A percentile compares a stretch with the other conserved stretches of the same genome.
Evolutionary conservation across 1,140 invertebrate species (phyloP).

Genomic region (Drosophila busckii): DNA sequence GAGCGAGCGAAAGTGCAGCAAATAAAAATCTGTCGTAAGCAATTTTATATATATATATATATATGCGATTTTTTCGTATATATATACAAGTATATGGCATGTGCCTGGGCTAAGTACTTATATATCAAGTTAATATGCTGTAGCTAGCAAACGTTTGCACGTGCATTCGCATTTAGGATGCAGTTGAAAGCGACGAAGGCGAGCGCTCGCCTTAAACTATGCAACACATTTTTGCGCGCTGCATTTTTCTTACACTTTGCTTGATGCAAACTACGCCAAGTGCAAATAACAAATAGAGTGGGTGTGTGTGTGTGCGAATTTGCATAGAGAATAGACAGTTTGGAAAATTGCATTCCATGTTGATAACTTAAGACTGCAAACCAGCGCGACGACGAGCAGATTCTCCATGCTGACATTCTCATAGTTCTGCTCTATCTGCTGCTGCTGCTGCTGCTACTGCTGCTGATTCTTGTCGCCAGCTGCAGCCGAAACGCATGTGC

Average conservation of each 20-base stretch:
- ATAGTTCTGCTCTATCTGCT: not conserved
- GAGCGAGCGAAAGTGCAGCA: slow-evolving; percentile 5
- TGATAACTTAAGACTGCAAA: slow-evolving; percentile 72
- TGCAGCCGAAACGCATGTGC: slow-evolving; percentile 68
- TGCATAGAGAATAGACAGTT: slow-evolving; percentile 75
- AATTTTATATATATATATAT: slow-evolving; percentile 51
- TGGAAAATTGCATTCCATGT: slow-evolving; percentile 75
- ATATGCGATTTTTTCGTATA: too few species aligned
- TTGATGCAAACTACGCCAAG: too few species aligned
- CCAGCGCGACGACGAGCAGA: slow-evolving; percentile 38
- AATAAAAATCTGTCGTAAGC: slow-evolving; percentile 47
- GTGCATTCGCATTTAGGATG: slow-evolving; percentile 3
- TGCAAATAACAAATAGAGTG: too few species aligned
- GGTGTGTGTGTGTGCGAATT: slow-evolving; percentile 58
- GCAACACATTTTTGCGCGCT: slow-evolving; percentile 67
- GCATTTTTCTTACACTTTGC: slow-evolving; percentile 14
- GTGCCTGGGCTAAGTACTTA: slow-evolving; percentile 48
- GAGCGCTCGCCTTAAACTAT: slow-evolving; percentile 53
- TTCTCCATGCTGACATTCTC: slow-evolving; percentile 14
- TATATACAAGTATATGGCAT: too few species aligned
- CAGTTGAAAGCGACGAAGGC: slow-evolving; percentile 10
- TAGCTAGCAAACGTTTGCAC: slow-evolving; percentile 9
- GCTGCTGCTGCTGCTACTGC: slow-evolving; percentile 4
- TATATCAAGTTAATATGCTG: slow-evolving; percentile 68
- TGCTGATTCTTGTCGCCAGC: slow-evolving; percentile 34